Percentiles rank a stretch among this genome's conserved stretches.
phyloP scores from a whole-genome alignment of 2,113 vertebrate species.

The Jacana jacana region DNA sequence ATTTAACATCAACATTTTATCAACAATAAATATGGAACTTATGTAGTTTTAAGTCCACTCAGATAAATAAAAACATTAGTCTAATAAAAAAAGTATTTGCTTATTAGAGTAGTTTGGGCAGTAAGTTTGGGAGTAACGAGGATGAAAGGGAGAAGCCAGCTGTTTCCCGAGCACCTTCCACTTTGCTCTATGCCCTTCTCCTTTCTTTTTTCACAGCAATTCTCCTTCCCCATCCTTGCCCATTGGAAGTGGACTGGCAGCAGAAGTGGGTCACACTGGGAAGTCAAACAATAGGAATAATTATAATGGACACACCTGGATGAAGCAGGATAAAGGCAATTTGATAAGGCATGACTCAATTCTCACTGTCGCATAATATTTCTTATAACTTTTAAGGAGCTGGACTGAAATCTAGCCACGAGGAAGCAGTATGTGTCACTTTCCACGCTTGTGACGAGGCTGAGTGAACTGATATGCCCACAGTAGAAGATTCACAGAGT shows the following conservation, averaged over 20 bases:
- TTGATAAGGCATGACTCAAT: not conserved
- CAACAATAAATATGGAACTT: not conserved
- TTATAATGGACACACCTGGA: not conserved
- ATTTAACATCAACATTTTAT: not conserved
- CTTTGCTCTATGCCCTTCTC: not conserved
- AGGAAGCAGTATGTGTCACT: not conserved
- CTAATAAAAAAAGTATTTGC: not conserved
- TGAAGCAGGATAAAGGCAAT: not conserved
- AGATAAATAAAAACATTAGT: not conserved
- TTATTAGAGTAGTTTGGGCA: not conserved
- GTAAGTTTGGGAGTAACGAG: not conserved
- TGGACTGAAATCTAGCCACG: not conserved
- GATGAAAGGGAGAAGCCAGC: not conserved
- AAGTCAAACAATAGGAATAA: not conserved
- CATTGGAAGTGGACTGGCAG: not conserved
- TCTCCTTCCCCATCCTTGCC: not conserved
- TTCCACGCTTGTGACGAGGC: not conserved
- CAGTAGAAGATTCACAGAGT: not conserved
- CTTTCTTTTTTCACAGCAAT: not conserved
- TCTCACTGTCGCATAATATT: not conserved
- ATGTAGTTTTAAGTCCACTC: not conserved
- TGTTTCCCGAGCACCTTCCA: not conserved
- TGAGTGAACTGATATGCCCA: not conserved
- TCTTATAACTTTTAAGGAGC: not conserved
- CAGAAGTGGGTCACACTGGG: not conserved